phyloP scores from a whole-genome alignment of 2,797 vertebrate genomes.

The Eidolon dupreanum region DNA sequence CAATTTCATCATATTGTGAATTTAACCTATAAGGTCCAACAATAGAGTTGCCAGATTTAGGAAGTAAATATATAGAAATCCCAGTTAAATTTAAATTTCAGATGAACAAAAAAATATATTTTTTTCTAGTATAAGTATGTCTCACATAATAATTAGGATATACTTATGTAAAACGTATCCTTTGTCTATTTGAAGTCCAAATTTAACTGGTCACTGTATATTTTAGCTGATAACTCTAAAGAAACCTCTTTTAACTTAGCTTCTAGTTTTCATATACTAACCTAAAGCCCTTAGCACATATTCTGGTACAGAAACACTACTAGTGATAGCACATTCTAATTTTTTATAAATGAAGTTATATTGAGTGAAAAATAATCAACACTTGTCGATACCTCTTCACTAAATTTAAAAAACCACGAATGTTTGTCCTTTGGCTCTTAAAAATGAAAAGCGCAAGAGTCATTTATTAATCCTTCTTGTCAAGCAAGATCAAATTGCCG shows the following conservation, averaged over 20 bases:
- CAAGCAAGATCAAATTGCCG: neutral
- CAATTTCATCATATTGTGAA: neutral
- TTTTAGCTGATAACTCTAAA: neutral
- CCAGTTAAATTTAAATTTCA: conserved; percentile 36
- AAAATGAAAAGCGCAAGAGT: neutral
- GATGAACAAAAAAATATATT: neutral
- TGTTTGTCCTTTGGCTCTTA: neutral
- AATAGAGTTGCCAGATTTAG: neutral
- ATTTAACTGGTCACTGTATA: neutral
- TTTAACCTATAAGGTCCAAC: neutral
- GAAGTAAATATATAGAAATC: neutral
- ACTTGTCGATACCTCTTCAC: neutral
- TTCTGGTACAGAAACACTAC: neutral
- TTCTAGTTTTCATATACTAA: neutral
- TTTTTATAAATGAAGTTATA: neutral
- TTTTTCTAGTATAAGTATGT: neutral
- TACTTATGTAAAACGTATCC: neutral
- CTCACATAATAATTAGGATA: neutral
- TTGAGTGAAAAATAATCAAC: neutral
- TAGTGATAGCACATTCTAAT: neutral
- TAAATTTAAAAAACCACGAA: neutral
- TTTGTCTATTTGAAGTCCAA: neutral
- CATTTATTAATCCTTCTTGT: neutral
- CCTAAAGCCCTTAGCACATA: neutral
- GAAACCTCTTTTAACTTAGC: neutral